Base-by-base conservation (phyloP, 2,113 vertebrate genomes). In the Leucopsar rothschildi region DNA sequence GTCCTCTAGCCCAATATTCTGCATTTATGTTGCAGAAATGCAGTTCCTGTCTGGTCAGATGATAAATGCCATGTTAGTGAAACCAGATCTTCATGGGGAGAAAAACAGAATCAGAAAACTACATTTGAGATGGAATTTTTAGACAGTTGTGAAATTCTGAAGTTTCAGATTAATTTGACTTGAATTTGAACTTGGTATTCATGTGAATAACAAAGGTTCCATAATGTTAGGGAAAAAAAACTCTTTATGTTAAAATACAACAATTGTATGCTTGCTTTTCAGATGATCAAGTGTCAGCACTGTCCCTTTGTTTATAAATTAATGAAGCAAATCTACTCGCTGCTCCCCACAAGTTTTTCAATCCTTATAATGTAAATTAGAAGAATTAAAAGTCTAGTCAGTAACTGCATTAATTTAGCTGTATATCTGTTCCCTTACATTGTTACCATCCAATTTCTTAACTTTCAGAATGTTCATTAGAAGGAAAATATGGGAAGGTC, bases 141-240 rank as follows among this genome's bases (percentile, higher is more conserved):
- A 69, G 44, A 28, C 33, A 56, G 11, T 70, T 70, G 22, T 56
- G 56, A 92, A 91, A 78, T 63, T 82, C 25, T 19, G 20, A 82
- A 40, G 28, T 69, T 91, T 56, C 20, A 5, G 21, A 49, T 63
- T 31, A 2, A 33, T 92, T 88, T 81, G 60, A 47, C 70, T 84
- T 68, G 24, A 40, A 63, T 86, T 68, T 59, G 11, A 33, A 42
- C 33, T 68, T n/a, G 7, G 4, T 57, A 64, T 75, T 23, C 16
- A 9, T 91, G 64, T 56, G 64, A 86, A 78, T 75, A 64, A 27
- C 23, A 64, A 69, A 53, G 31, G 45, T 87, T 53, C 9, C 9
- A 12, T 73, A 45, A 25, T 18, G 6, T 2, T 73, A 28, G 22
- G 31, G 3, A 2, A 0, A 37, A 65, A 66, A 18, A 2, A 1